Evolutionary conservation across 2,797 vertebrate genomes (phyloP).

Genomic region (Danio jaintianensis): DNA sequence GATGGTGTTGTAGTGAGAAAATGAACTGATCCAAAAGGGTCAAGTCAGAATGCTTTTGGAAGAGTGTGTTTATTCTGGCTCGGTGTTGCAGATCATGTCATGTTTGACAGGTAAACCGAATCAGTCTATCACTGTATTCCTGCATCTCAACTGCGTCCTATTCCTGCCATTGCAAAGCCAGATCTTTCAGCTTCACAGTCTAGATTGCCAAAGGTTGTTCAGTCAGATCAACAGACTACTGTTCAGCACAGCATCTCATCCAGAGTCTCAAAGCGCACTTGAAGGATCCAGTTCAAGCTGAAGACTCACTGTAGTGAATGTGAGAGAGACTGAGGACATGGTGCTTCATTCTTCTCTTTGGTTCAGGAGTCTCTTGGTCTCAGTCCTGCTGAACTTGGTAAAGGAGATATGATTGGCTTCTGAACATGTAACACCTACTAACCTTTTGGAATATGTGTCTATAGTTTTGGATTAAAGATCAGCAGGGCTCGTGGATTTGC

Average conservation of each 20-base stretch:
- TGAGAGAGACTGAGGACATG: constrained; percentile 27
- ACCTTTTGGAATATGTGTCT: not conserved
- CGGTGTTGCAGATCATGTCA: not conserved
- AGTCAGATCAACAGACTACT: constrained; percentile 30
- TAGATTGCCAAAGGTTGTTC: not conserved
- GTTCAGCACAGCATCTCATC: constrained; percentile 7
- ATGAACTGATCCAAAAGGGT: not conserved
- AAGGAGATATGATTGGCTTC: no score
- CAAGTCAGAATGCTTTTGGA: not conserved
- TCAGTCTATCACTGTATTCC: not conserved
- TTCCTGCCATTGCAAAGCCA: constrained; percentile 16
- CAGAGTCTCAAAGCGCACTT: not conserved
- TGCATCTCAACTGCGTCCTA: not conserved
- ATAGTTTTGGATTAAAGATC: no score
- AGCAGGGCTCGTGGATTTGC: no score
- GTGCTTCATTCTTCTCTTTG: constrained; percentile 12
- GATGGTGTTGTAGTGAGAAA: not conserved
- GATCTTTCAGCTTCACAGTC: not conserved
- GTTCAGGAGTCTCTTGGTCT: not conserved
- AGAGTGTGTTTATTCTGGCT: not conserved
- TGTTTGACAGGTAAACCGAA: constrained; percentile 14
- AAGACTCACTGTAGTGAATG: not conserved
- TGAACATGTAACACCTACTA: no score
- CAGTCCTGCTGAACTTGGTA: no score
- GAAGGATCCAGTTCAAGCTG: constrained; percentile 17